These are phyloP conservation scores for Oncorhynchus kisutch DNA, from an alignment of 2,113 vertebrate species.

Conservation along the genomic window DNA sequence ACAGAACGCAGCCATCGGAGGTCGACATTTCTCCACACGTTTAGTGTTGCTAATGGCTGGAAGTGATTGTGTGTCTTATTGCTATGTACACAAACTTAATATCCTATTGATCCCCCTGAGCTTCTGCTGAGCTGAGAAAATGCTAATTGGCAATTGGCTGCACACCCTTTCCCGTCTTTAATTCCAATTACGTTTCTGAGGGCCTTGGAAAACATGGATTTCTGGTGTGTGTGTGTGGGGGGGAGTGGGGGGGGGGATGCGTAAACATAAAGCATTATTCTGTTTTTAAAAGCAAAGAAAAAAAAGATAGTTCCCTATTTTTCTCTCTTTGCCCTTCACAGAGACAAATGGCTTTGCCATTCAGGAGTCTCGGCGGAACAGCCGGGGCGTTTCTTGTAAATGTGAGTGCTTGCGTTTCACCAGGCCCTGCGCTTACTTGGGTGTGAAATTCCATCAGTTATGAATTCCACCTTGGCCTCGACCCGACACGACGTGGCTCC, in stretches of 20 bases:
- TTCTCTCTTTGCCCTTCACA: slow-evolving; percentile 71
- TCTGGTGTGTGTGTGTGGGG: slow-evolving; percentile 1
- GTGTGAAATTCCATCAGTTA: slow-evolving; percentile 77
- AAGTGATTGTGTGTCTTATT: slow-evolving; percentile 78
- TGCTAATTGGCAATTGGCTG: slow-evolving; percentile 85
- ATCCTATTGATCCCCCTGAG: slow-evolving; percentile 82
- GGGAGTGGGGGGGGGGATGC: slow-evolving; percentile 10
- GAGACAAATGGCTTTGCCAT: slow-evolving; percentile 79
- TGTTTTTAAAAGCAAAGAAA: slow-evolving; percentile 80
- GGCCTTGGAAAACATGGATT: background rate
- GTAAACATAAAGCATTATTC: slow-evolving; percentile 18
- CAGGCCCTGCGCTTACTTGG: slow-evolving; percentile 53
- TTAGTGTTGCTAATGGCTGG: slow-evolving; percentile 69
- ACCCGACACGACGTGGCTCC: slow-evolving; percentile 49
- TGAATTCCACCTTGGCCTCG: slow-evolving; percentile 70
- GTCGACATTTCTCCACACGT: slow-evolving; percentile 56
- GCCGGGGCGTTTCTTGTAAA: slow-evolving; percentile 61
- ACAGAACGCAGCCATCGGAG: background rate
- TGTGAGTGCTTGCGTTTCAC: slow-evolving; percentile 63
- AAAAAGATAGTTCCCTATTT: slow-evolving; percentile 68
- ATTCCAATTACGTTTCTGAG: no score
- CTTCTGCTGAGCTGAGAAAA: slow-evolving; percentile 91
- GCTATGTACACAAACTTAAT: slow-evolving; percentile 85
- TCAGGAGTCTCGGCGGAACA: slow-evolving; percentile 70
- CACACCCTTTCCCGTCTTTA: slow-evolving; percentile 58